Evolutionary conservation across 2,113 vertebrate genomes (phyloP).

Genomic region (Climacteris rufus): DNA sequence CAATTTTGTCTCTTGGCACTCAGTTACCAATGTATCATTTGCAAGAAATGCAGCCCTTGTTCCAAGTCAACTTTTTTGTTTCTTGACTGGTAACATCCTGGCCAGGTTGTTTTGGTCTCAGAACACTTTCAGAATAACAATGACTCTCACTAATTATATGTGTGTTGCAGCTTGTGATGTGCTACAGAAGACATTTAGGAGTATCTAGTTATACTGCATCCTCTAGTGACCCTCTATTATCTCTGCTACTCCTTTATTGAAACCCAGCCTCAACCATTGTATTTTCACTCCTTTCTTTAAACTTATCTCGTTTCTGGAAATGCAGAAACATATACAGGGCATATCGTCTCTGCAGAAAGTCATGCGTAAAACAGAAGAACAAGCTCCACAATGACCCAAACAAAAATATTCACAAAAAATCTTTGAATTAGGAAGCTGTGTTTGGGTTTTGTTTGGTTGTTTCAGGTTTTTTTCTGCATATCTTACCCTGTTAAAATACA

Average conservation of each 20-base stretch:
- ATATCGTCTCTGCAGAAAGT: background rate
- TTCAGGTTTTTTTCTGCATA: background rate
- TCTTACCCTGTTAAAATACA: background rate
- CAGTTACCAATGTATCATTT: background rate
- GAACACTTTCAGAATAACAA: background rate
- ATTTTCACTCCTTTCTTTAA: background rate
- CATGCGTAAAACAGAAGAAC: background rate
- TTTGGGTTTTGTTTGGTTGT: background rate
- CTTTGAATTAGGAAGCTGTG: background rate
- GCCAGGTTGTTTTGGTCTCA: background rate
- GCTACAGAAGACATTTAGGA: background rate
- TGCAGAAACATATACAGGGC: background rate
- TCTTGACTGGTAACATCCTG: background rate
- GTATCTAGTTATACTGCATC: background rate
- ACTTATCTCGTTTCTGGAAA: background rate
- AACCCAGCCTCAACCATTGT: background rate
- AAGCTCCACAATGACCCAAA: background rate
- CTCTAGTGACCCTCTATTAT: background rate
- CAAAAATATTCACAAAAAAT: background rate
- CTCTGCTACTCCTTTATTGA: background rate
- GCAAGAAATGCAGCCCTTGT: background rate
- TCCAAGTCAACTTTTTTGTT: background rate
- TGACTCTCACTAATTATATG: background rate
- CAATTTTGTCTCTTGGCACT: background rate
- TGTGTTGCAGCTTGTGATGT: background rate